phyloP scores from a whole-genome alignment of 2,888 invertebrate species.

The Ferdinandea cuprea region DNA sequence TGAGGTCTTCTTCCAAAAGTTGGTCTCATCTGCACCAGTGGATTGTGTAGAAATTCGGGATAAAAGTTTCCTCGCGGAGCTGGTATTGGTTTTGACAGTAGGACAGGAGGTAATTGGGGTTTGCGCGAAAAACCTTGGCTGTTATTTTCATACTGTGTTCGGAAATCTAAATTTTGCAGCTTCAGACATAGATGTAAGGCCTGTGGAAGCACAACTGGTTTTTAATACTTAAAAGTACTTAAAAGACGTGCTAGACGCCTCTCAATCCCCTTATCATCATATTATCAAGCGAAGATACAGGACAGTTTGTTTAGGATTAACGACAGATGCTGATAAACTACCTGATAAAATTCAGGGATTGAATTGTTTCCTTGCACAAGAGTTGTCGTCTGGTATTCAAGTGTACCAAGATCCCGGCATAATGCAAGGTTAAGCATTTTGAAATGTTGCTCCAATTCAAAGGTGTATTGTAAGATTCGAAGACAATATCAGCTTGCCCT shows the following conservation, averaged over 20 bases:
- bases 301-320: background rate
- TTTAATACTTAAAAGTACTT: too few species aligned
- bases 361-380: background rate
- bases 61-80: background rate
- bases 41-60: background rate
- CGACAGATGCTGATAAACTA: background rate
- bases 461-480: background rate
- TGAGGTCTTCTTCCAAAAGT: background rate
- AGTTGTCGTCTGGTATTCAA: background rate
- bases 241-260: too few species aligned
- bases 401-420: background rate
- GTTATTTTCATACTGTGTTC: too few species aligned
- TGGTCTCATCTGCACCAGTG: slow-evolving; percentile 3
- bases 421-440: background rate
- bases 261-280: background rate
- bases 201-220: too few species aligned
- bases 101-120: slow-evolving; percentile 3
- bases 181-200: too few species aligned
- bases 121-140: background rate
- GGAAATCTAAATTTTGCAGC: too few species aligned
- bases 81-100: slow-evolving; percentile 5
- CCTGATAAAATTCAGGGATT: background rate
- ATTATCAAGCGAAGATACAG: background rate
- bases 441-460: slow-evolving; percentile 1
- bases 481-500: background rate